These are phyloP conservation scores for Psittacula cyanocephala DNA, from an alignment of 2,113 vertebrate species.

Conservation along the genomic window DNA sequence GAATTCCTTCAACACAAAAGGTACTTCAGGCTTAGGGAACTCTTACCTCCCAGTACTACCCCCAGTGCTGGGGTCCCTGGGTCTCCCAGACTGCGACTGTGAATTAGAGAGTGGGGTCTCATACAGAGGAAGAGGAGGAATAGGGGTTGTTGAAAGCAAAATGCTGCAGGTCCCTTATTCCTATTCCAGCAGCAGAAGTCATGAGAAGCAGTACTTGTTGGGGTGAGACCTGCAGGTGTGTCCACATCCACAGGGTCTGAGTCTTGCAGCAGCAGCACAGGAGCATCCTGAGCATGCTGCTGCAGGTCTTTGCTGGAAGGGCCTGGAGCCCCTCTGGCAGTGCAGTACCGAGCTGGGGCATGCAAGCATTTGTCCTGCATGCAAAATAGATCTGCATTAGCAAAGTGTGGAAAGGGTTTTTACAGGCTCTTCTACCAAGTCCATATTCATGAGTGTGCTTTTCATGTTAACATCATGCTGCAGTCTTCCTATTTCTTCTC, in stretches of 20 bases:
- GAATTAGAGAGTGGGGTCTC: neutral
- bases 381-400: neutral
- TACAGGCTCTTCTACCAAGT: neutral
- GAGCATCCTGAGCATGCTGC: neutral
- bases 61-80: neutral
- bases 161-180: neutral
- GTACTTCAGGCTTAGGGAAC: neutral
- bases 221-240: neutral
- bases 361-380: neutral
- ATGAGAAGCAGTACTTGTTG: neutral
- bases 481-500: neutral
- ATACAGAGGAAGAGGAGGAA: neutral
- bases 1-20: neutral
- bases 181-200: neutral
- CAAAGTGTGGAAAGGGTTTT: neutral
- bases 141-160: neutral
- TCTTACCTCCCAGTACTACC: too few species aligned
- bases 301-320: neutral
- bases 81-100: neutral
- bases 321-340: neutral
- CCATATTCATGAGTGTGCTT: slow-evolving; percentile 16
- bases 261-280: neutral
- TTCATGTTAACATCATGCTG: neutral
- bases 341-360: neutral
- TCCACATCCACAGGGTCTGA: rapidly evolving